phyloP scores from a whole-genome alignment of 1,140 invertebrate species.

The Uloborus diversus region DNA sequence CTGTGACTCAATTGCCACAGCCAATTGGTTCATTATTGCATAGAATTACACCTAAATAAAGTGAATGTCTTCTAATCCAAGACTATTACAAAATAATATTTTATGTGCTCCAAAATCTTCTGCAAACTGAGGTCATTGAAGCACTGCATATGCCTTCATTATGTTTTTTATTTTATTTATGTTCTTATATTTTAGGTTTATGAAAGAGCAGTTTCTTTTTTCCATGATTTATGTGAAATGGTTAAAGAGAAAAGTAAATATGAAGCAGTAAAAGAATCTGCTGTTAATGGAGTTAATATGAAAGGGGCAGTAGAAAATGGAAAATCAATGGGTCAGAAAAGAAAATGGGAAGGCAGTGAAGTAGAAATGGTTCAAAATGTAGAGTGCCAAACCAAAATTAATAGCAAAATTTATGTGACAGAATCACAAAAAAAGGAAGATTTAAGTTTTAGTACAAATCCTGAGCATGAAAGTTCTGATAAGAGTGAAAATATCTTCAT shows the following conservation, averaged over 20 bases:
- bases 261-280: conserved; percentile 15
- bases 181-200: conserved; percentile 60
- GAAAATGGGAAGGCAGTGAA: conserved; percentile 47
- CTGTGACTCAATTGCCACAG: no score
- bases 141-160: no score
- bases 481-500: no score
- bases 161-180: not conserved
- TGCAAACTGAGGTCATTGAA: no score
- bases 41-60: no score
- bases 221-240: conserved; percentile 63
- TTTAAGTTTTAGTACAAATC: not conserved
- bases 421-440: conserved; percentile 10
- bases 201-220: conserved; percentile 63
- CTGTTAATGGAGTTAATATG: not conserved
- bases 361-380: not conserved
- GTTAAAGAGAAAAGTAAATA: conserved; percentile 31
- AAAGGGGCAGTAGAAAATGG: conserved; percentile 29
- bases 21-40: no score
- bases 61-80: no score
- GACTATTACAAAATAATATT: no score
- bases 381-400: conserved; percentile 3
- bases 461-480: not conserved
- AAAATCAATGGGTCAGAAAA: conserved; percentile 37
- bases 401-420: conserved; percentile 30
- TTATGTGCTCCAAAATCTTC: no score